Percentiles rank a stretch among this genome's conserved stretches.
Conservation (phyloP, 2,113 vertebrate genomes). For the Henicopernis longicauda region DNA sequence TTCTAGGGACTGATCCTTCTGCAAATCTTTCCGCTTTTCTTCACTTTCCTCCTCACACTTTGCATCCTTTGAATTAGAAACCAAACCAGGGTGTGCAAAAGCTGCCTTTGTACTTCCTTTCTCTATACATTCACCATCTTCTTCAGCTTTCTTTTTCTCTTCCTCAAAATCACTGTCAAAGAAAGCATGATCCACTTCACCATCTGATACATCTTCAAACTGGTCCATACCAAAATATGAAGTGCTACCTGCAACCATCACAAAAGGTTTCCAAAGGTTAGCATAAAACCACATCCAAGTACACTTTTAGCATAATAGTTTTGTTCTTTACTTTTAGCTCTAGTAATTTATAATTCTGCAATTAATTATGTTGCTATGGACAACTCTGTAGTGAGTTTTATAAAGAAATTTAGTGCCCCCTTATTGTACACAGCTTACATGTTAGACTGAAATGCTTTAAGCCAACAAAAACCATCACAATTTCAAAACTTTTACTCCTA, state of each 20-base stretch:
- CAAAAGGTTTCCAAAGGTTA: constrained; percentile 9
- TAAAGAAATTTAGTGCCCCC: background rate
- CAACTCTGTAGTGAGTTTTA: background rate
- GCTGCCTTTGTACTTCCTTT: background rate
- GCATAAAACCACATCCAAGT: background rate
- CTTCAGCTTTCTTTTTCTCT: constrained; percentile 59
- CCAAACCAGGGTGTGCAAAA: background rate
- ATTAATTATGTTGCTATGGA: background rate
- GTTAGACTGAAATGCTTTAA: background rate
- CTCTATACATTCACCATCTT: constrained; percentile 10
- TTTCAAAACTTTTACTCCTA: background rate
- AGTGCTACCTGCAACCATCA: background rate
- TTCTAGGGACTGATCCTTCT: background rate
- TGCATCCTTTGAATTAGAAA: background rate
- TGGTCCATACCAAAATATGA: constrained; percentile 72
- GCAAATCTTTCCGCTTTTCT: constrained; percentile 2
- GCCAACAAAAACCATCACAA: background rate
- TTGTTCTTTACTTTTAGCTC: background rate
- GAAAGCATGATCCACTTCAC: constrained; percentile 93
- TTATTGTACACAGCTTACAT: background rate
- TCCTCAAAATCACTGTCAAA: constrained; percentile 90
- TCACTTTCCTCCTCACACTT: constrained; percentile 34
- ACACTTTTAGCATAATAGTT: background rate
- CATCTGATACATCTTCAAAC: constrained; percentile 78
- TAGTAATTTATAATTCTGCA: background rate